phyloP scores from a whole-genome alignment of 2,888 invertebrate species.

The Cataglyphis rosenhaueri region DNA sequence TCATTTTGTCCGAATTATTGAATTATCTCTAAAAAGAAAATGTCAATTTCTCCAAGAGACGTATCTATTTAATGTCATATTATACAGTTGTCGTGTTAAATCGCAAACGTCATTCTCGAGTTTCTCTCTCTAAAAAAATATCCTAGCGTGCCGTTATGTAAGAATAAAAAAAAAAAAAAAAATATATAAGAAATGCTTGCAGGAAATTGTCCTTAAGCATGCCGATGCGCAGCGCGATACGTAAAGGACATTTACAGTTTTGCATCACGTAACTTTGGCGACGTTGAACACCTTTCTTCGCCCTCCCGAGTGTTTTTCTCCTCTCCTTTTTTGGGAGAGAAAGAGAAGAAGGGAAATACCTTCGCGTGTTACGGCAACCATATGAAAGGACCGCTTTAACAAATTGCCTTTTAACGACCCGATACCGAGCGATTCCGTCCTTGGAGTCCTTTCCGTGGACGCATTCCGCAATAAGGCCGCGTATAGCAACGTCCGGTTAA shows the following conservation, averaged over 20 bases:
- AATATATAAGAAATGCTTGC: conserved; percentile 11
- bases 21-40: conserved; percentile 4
- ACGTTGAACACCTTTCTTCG: conserved; percentile 19
- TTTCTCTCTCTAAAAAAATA: background rate
- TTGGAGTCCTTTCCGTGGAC: background rate
- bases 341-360: background rate
- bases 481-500: conserved; percentile 23
- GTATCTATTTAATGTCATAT: conserved; percentile 8
- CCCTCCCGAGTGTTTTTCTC: background rate
- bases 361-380: conserved; percentile 43
- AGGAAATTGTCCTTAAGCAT: conserved; percentile 19
- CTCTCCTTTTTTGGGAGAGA: background rate
- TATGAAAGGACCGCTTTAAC: conserved; percentile 55
- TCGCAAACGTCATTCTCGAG: conserved; percentile 4
- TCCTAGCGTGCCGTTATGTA: background rate
- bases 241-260: conserved; percentile 17
- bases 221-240: conserved; percentile 2
- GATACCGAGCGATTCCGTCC: conserved; percentile 37
- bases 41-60: background rate
- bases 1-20: conserved; percentile 10
- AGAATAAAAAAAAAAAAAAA: background rate
- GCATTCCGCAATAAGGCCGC: conserved; percentile 33
- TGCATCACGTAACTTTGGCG: conserved; percentile 23
- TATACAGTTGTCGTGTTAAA: conserved; percentile 11
- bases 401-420: conserved; percentile 63